Percentiles rank a stretch among this genome's conserved stretches.
Conservation (phyloP, 1,140 invertebrate species). For the Aphis craccivora region DNA sequence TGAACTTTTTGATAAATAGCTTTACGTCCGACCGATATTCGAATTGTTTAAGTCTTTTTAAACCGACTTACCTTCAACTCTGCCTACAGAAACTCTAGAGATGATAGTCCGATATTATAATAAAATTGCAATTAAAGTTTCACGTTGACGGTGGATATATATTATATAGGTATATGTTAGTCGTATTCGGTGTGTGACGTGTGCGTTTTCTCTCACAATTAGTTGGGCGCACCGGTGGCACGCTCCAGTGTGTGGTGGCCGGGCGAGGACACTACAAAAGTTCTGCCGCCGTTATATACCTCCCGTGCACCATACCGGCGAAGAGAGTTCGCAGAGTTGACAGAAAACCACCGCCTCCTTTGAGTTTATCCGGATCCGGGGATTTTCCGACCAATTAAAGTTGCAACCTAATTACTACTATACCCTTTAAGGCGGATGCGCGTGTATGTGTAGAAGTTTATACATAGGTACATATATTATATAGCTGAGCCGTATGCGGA, state of each 20-base stretch:
- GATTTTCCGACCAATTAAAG: conserved; percentile 56
- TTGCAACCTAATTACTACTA: conserved; percentile 51
- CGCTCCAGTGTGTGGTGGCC: not conserved
- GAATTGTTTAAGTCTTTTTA: conserved; percentile 54
- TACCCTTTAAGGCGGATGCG: conserved; percentile 20
- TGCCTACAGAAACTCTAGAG: not conserved
- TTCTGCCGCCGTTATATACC: conserved; percentile 25
- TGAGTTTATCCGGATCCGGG: conserved; percentile 48
- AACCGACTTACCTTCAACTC: conserved; percentile 17
- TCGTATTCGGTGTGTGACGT: not conserved
- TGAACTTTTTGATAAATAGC: conserved; percentile 57
- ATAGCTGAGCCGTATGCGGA: not conserved
- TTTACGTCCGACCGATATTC: conserved; percentile 55
- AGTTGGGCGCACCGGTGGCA: conserved; percentile 2
- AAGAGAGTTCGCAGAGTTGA: conserved; percentile 44
- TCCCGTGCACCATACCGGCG: not conserved
- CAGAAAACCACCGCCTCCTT: conserved; percentile 52
- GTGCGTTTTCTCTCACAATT: conserved; percentile 56
- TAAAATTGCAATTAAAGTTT: conserved; percentile 36
- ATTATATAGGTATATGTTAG: not conserved
- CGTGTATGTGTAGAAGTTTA: not conserved
- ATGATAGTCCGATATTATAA: conserved; percentile 1
- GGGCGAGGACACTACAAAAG: conserved; percentile 31
- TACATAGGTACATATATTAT: not conserved
- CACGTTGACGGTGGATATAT: not conserved